Base-by-base conservation (phyloP, 1,140 invertebrate species). In the Laupala kohalensis region DNA sequence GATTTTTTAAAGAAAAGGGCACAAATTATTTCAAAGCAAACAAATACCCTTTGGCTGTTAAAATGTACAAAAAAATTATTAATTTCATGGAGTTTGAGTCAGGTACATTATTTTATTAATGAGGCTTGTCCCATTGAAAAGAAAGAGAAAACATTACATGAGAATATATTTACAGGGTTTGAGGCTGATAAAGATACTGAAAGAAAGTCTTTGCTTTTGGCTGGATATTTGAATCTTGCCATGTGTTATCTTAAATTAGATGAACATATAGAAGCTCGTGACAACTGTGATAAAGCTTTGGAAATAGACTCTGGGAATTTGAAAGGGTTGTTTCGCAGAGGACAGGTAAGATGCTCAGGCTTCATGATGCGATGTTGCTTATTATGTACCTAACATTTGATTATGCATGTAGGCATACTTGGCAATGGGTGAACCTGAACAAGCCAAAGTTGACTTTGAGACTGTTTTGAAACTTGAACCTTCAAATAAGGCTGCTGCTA, bases 281-380 rank as follows among this genome's bases (percentile, higher is more conserved):
- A 90, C 65, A 81, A 87, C 53, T 87, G 88, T 72, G 85, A 87
- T 23, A 87, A 89, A 75, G 94, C 89, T 5, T 78, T 98, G 2
- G 86, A 89, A 67, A 75, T 94, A 6, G 90, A 95, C 78, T 78
- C 85, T 0, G 85, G 87, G 9, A 97, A 93, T 82, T 90, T 93
- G 5, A 99, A 99, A 81, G 96, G 90, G 0, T 81, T 94, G 0
- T 99, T 95, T 78, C 86, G 97, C 76, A 83, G 92, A 74, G 97
- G 94, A 0, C 89, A 92, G 79, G 87, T 88, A 79, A 12, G 19
- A 64, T 25, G 12, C 12, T 65, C 6, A 30, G 15, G 23, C 19
- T 71, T 25, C 65, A 9, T n/a, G 24, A 9, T 29, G 23, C 0
- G 69, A 25, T 15, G n/a, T 68, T 62, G 26, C 6, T 64, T 63